Conservation (phyloP, 2,888 invertebrate species). For the Drosophila atripex region DNA sequence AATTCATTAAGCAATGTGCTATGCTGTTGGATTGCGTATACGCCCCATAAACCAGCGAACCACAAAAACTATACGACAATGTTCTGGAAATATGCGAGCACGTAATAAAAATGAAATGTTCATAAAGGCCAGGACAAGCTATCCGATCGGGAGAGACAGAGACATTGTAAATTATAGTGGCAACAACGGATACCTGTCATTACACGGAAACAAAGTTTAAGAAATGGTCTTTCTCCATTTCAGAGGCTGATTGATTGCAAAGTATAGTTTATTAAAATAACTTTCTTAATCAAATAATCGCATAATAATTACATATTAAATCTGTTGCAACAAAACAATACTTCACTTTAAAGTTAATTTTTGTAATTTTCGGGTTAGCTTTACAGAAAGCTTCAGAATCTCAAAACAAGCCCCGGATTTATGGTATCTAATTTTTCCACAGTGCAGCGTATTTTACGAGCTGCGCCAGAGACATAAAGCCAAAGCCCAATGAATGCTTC, state of each 20-base stretch:
- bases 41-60: slow-evolving; percentile 69
- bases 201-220: slow-evolving; percentile 19
- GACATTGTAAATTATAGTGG: slow-evolving; percentile 45
- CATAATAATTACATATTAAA: no score
- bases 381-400: not conserved
- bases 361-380: not conserved
- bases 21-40: slow-evolving; percentile 67
- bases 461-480: slow-evolving; percentile 44
- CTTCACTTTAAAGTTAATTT: not conserved
- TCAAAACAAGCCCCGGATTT: not conserved
- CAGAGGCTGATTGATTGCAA: not conserved
- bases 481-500: slow-evolving; percentile 44
- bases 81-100: slow-evolving; percentile 55
- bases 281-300: no score
- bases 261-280: no score
- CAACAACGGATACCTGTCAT: slow-evolving; percentile 50
- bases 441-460: slow-evolving; percentile 59
- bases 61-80: slow-evolving; percentile 54
- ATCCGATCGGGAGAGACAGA: slow-evolving; percentile 49
- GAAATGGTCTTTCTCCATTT: not conserved
- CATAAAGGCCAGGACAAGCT: slow-evolving; percentile 52
- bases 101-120: slow-evolving; percentile 68
- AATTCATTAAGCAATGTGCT: slow-evolving; percentile 40
- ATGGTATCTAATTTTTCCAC: slow-evolving; percentile 1
- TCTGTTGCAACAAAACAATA: no score